Percentiles rank a stretch among this genome's conserved stretches.
phyloP scores from a whole-genome alignment of 2,888 invertebrate species.

The Eudemis profundana region DNA sequence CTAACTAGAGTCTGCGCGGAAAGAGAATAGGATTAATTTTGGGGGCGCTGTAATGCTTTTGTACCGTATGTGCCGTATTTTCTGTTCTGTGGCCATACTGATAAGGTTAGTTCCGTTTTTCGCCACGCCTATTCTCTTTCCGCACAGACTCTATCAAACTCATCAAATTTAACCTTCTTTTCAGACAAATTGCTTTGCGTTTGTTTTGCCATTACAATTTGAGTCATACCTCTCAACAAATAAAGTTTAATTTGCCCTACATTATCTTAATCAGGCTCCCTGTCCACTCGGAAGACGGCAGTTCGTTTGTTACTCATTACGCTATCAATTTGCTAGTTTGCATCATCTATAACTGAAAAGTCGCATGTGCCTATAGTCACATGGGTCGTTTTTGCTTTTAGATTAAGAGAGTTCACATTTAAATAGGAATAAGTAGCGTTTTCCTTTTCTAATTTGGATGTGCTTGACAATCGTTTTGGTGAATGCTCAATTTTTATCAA shows the following conservation, averaged over 20 bases:
- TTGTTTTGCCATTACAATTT: not conserved
- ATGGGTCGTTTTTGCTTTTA: not conserved
- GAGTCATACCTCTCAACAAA: not conserved
- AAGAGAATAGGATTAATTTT: no score
- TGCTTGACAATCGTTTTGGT: conserved; percentile 38
- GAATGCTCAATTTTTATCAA: conserved; percentile 27
- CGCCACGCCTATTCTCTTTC: no score
- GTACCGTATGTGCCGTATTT: no score
- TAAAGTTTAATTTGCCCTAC: conserved; percentile 9
- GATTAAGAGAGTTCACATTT: conserved; percentile 22
- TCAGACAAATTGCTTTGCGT: not conserved
- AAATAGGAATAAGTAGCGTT: conserved; percentile 40
- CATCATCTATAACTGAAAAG: not conserved
- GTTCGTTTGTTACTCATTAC: conserved; percentile 49
- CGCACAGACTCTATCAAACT: no score
- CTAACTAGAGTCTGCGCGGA: no score
- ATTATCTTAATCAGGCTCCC: conserved; percentile 4
- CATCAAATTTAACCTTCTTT: no score
- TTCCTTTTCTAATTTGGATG: conserved; percentile 38
- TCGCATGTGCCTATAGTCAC: not conserved
- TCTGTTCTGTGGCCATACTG: no score
- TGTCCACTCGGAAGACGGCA: conserved; percentile 41
- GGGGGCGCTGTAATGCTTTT: no score
- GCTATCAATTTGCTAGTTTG: conserved; percentile 53
- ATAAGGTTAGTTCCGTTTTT: no score